These are phyloP conservation scores for Yponomeuta malinellus DNA, from an alignment of 2,888 invertebrate species.

Conservation along the genomic window DNA sequence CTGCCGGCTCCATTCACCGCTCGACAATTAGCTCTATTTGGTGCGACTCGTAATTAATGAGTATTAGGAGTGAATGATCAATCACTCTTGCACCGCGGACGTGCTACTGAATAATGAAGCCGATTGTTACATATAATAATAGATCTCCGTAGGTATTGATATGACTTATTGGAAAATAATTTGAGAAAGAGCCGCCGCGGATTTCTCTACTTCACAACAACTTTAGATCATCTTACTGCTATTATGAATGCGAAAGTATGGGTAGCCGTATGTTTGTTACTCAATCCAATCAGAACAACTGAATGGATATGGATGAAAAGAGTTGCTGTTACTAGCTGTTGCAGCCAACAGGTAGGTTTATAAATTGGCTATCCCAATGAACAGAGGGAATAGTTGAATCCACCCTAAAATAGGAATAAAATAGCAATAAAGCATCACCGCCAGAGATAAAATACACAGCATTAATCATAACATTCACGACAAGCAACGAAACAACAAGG, in stretches of 20 bases:
- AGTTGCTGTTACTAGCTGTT: no score
- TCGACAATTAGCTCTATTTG: constrained; percentile 53
- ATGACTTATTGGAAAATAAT: constrained; percentile 1
- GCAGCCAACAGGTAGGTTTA: no score
- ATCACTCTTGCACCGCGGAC: constrained; percentile 8
- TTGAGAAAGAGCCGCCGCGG: neutral
- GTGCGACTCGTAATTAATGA: constrained; percentile 11
- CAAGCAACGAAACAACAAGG: constrained; percentile 40
- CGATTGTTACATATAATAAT: constrained; percentile 8
- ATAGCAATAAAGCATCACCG: constrained; percentile 11
- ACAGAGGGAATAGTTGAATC: neutral
- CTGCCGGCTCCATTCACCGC: constrained; percentile 64
- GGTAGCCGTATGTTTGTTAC: no score
- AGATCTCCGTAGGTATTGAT: neutral
- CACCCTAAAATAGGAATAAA: constrained; percentile 1
- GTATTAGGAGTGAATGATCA: constrained; percentile 2
- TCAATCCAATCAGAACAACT: no score
- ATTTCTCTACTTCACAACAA: neutral
- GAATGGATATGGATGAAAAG: no score
- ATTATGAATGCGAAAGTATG: no score
- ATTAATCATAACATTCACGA: constrained; percentile 42
- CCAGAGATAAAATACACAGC: constrained; percentile 21
- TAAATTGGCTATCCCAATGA: no score
- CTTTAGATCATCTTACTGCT: no score
- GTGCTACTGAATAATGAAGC: constrained; percentile 13